phyloP scores from a whole-genome alignment of 2,797 vertebrate species.

The Gallirallus australis region DNA sequence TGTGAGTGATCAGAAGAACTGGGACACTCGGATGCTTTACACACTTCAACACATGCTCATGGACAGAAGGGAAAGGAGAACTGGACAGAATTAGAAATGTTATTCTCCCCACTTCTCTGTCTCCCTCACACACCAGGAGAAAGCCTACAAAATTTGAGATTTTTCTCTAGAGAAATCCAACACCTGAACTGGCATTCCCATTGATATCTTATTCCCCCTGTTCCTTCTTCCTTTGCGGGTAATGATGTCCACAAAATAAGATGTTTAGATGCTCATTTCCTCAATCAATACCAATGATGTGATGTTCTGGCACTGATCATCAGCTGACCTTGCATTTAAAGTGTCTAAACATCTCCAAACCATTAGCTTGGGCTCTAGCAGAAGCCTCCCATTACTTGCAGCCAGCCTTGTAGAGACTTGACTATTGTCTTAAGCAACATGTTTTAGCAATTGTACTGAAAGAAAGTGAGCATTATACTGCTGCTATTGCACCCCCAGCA shows the following conservation, averaged over 20 bases:
- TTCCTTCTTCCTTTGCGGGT: neutral
- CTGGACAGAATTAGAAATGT: neutral
- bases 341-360: neutral
- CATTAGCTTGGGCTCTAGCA: neutral
- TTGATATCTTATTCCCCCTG: neutral
- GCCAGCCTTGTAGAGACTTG: neutral
- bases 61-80: neutral
- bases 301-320: neutral
- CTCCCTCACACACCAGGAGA: neutral
- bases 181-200: neutral
- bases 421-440: neutral
- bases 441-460: neutral
- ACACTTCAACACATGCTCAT: neutral
- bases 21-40: neutral
- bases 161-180: slow-evolving; percentile 4
- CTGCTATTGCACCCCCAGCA: neutral
- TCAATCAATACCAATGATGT: slow-evolving; percentile 5
- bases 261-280: neutral
- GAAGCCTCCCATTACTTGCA: neutral
- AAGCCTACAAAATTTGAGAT: neutral
- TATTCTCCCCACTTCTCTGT: neutral
- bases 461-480: neutral
- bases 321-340: neutral
- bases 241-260: neutral
- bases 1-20: neutral